Conservation (phyloP, 2,113 vertebrate species). For the Paramormyrops kingsleyae region DNA sequence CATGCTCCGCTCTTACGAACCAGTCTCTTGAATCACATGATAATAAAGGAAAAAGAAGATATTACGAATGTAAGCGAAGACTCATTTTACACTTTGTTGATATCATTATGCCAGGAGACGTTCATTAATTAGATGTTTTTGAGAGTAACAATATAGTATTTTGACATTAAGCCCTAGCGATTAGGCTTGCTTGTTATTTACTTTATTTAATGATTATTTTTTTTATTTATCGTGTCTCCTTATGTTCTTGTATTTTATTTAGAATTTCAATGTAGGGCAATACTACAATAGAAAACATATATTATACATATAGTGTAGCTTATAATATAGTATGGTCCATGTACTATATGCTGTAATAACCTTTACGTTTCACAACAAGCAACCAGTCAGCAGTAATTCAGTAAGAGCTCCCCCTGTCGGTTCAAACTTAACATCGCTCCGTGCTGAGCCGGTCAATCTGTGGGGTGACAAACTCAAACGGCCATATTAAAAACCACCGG, state of each 20-base stretch:
- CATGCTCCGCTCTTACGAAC: conserved; percentile 18
- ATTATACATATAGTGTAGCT: too few species aligned
- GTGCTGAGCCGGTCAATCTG: background rate
- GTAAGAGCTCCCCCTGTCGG: background rate
- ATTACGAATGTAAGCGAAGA: background rate
- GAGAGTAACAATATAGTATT: background rate
- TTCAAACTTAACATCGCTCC: background rate
- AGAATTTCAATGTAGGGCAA: background rate
- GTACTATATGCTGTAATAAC: background rate
- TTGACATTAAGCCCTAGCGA: background rate
- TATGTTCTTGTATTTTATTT: background rate
- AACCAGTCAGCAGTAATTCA: background rate
- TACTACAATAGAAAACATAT: background rate
- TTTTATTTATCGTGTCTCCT: background rate
- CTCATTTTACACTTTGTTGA: background rate
- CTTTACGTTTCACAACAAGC: background rate
- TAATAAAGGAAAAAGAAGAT: background rate
- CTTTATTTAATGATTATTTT: background rate
- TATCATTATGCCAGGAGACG: background rate
- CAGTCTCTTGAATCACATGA: conserved; percentile 48
- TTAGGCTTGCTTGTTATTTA: background rate
- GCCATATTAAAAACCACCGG: background rate
- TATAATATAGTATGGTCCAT: background rate
- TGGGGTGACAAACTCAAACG: background rate
- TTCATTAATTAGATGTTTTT: background rate